phyloP scores from a whole-genome alignment of 1,140 invertebrate species.

The Anagrus nilaparvatae region DNA sequence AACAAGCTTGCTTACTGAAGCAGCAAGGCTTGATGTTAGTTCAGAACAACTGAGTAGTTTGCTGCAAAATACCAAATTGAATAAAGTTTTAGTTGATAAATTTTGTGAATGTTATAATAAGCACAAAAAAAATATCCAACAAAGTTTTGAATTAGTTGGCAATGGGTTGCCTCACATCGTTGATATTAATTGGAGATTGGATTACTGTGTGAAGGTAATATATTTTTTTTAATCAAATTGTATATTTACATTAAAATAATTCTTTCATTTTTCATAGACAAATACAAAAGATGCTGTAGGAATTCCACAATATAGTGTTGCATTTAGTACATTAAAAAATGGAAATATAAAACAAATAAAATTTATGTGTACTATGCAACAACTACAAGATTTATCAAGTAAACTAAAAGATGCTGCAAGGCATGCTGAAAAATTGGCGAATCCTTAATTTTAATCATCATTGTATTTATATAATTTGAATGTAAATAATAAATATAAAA shows the following conservation, averaged over 20 bases:
- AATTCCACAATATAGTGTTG: constrained; percentile 37
- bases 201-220: constrained; percentile 45
- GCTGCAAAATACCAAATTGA: constrained; percentile 27
- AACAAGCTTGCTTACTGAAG: constrained; percentile 35
- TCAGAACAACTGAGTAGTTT: constrained; percentile 29
- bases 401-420: constrained; percentile 54
- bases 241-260: neutral
- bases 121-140: constrained; percentile 32
- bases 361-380: constrained; percentile 50
- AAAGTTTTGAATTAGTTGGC: constrained; percentile 39
- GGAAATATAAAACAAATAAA: constrained; percentile 39
- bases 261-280: constrained; percentile 27
- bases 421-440: constrained; percentile 48
- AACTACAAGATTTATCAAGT: constrained; percentile 55
- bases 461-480: constrained; percentile 5
- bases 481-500: constrained; percentile 9
- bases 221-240: constrained; percentile 7
- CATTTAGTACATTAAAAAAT: constrained; percentile 36
- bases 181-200: constrained; percentile 56
- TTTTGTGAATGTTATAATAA: constrained; percentile 32
- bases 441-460: constrained; percentile 16
- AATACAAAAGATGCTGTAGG: constrained; percentile 31
- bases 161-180: constrained; percentile 47
- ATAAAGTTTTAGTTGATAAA: constrained; percentile 25
- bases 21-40: constrained; percentile 33